These are phyloP conservation scores for Diarsia dahlii DNA, from an alignment of 2,888 invertebrate genomes.

Conservation along the genomic window DNA sequence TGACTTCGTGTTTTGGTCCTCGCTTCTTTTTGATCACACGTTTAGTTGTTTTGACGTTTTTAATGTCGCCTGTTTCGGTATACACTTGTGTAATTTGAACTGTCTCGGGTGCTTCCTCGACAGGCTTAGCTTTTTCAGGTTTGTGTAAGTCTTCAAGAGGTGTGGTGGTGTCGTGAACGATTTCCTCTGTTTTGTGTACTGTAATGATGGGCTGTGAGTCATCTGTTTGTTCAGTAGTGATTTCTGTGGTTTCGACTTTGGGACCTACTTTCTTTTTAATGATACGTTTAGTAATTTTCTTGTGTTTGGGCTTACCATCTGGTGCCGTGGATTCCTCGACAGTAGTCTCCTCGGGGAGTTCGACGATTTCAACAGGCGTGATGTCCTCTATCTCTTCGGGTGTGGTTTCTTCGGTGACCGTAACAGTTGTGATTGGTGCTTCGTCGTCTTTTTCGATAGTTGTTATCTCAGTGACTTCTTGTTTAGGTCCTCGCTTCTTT, in stretches of 20 bases:
- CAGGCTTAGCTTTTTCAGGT: constrained; percentile 69
- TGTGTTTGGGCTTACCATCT: constrained; percentile 74
- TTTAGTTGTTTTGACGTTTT: not conserved
- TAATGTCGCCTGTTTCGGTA: not conserved
- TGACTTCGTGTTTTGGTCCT: not conserved
- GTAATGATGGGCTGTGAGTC: constrained; percentile 61
- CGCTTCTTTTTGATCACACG: not conserved
- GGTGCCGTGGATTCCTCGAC: constrained; percentile 58
- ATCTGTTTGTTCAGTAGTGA: constrained; percentile 62
- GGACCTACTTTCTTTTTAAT: constrained; percentile 56
- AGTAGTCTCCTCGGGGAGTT: constrained; percentile 69
- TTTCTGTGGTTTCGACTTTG: constrained; percentile 74
- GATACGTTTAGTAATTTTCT: constrained; percentile 49
- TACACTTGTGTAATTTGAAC: constrained; percentile 29
- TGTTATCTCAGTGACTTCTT: constrained; percentile 64
- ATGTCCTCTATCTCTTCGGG: constrained; percentile 49
- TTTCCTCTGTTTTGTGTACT: constrained; percentile 71
- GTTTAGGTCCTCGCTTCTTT: constrained; percentile 54
- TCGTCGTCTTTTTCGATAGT: constrained; percentile 59
- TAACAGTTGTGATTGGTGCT: constrained; percentile 44
- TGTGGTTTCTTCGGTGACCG: constrained; percentile 28
- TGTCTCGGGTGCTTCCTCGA: constrained; percentile 58
- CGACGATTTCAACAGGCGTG: constrained; percentile 52
- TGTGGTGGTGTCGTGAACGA: constrained; percentile 61
- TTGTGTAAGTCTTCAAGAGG: constrained; percentile 51